Percentiles rank a stretch among this genome's conserved stretches.
Conservation (phyloP, 2,113 vertebrate species). For the Pogonocichla stellata region DNA sequence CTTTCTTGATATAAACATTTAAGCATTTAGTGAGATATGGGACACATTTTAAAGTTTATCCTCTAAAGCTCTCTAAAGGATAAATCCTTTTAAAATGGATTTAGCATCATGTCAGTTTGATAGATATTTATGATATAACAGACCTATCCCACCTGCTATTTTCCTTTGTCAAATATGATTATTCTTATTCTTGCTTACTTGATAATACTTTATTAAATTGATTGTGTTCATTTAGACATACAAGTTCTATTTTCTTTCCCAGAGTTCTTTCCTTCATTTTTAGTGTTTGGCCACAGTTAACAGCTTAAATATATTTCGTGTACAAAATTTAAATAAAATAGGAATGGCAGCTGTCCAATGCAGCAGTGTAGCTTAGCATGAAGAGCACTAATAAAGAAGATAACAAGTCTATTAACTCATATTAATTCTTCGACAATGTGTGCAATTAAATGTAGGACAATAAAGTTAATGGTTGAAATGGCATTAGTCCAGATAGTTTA, state of each 20-base stretch:
- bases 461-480: not conserved
- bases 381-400: slow-evolving; percentile 21
- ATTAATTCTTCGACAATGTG: not conserved
- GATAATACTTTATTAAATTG: not conserved
- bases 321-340: slow-evolving; percentile 1
- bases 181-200: not conserved
- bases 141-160: not conserved
- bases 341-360: slow-evolving; percentile 27
- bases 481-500: not conserved
- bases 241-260: not conserved
- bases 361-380: not conserved
- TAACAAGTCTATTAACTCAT: slow-evolving; percentile 39
- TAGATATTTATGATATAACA: not conserved
- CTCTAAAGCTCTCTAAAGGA: not conserved
- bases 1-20: not conserved
- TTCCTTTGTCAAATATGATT: not conserved
- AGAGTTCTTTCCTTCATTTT: not conserved
- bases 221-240: not conserved
- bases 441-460: not conserved
- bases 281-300: not conserved
- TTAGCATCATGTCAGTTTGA: not conserved
- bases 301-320: not conserved
- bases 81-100: not conserved
- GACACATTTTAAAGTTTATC: not conserved
- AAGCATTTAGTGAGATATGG: not conserved